These are phyloP conservation scores for Drosophila longiperda DNA, from an alignment of 2,888 invertebrate species.

Conservation along the genomic window DNA sequence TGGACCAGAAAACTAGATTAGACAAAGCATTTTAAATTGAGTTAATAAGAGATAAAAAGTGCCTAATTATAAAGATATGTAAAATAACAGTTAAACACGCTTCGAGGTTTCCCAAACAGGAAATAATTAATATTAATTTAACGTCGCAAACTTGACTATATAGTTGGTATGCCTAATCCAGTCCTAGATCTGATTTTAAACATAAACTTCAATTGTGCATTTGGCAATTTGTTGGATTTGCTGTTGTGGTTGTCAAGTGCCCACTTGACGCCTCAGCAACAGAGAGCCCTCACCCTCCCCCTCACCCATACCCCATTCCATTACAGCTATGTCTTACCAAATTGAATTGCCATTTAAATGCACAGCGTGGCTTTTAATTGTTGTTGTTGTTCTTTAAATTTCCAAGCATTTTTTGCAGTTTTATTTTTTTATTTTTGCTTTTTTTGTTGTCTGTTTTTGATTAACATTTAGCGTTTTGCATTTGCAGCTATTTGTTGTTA, in stretches of 20 bases:
- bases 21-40: too few relatives aligned
- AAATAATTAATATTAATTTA: neutral
- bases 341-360: constrained; percentile 51
- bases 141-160: neutral
- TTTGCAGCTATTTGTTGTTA: constrained; percentile 48
- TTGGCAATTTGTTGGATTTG: constrained; percentile 35
- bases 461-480: constrained; percentile 63
- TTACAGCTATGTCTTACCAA: constrained; percentile 23
- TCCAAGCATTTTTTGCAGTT: constrained; percentile 13
- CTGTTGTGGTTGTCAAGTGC: constrained; percentile 45
- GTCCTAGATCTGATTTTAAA: neutral
- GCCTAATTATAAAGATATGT: neutral
- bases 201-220: constrained; percentile 23
- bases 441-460: constrained; percentile 21
- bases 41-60: too few relatives aligned
- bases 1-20: too few relatives aligned
- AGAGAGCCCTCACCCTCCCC: constrained; percentile 2
- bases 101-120: neutral
- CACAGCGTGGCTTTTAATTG: constrained; percentile 21
- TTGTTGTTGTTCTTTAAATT: constrained; percentile 22
- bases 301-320: neutral
- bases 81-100: neutral
- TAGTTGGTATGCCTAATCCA: neutral
- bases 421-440: neutral
- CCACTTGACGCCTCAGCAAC: constrained; percentile 39